Evolutionary conservation across 2,797 vertebrate species (phyloP), one percentile per base, ranked within the genome.

Genomic region (Glossophaga mutica): DNA sequence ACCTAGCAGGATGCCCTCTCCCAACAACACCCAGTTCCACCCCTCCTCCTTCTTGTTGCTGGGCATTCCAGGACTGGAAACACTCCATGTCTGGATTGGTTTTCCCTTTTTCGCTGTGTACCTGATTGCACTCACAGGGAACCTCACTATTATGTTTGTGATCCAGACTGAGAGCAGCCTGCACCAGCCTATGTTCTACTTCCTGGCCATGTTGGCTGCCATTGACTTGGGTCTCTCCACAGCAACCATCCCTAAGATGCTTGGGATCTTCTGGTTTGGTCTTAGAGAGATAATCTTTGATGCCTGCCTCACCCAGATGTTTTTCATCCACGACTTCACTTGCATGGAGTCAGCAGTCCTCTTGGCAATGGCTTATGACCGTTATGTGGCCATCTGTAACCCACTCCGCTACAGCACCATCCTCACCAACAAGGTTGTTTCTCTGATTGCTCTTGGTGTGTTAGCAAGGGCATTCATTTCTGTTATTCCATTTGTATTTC

Each of bases 321-420:
- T 99, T 91, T 98, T 98, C 12, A 98, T 99, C 59, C 99, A 99
- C 68, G 97, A 98, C 12, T 99, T 99, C 67, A 98, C 97, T 8
- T 59, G 86, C 1, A 98, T 98, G 24, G 71, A 97, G 3, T 97
- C 98, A 26, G 97, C 98, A 26, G 98, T 98, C 62, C 97, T 99
- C 44, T 90, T 96, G 57, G 98, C 98, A 0, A 99, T 99, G 99
- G 98, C 99, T 0, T 99, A 99, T 46, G 99, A 99, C 52, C 92
- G 98, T 94, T 99, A 99, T 90, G 97, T 99, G 9, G 99, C 99
- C 37, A 99, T 99, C 94, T 99, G 99, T 68, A 96, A 82, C 21
- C 98, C 99, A 11, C 96, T 99, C 89, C 98, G 94, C 79, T 99
- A 99, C 78, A 98, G 95, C 92, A 93, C 89, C 5, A 70, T 98